Conservation (phyloP, 1,140 invertebrate genomes). For the Cotesia vestalis region DNA sequence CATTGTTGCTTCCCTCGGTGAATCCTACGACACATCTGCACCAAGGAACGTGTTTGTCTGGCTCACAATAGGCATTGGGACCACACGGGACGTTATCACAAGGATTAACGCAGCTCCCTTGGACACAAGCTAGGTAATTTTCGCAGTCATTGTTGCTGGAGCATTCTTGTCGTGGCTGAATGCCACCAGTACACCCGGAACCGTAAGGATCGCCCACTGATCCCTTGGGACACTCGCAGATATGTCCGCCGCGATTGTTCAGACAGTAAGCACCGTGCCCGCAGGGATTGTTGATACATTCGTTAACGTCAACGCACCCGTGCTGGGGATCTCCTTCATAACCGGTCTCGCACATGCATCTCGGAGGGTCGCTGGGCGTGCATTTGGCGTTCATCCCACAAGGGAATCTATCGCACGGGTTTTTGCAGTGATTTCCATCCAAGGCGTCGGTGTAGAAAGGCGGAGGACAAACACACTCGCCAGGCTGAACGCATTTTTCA, state of each 20-base stretch:
- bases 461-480: conserved; percentile 87
- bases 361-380: conserved; percentile 86
- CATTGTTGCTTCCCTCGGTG: conserved; percentile 76
- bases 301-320: conserved; percentile 86
- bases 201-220: conserved; percentile 86
- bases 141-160: conserved; percentile 79
- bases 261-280: conserved; percentile 86
- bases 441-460: conserved; percentile 84
- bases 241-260: conserved; percentile 84
- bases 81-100: conserved; percentile 82
- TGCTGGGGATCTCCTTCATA: conserved; percentile 84
- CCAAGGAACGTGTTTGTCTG: conserved; percentile 87
- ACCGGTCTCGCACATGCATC: conserved; percentile 85
- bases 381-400: conserved; percentile 94
- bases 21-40: conserved; percentile 87
- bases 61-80: conserved; percentile 85
- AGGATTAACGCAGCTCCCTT: conserved; percentile 82
- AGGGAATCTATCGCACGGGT: conserved; percentile 83
- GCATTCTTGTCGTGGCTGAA: conserved; percentile 71
- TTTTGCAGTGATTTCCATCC: conserved; percentile 87
- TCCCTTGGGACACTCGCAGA: conserved; percentile 84
- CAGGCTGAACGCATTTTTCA: conserved; percentile 90
- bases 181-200: conserved; percentile 74
- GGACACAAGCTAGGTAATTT: conserved; percentile 78
- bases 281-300: conserved; percentile 82